Percentiles rank a stretch among this genome's conserved stretches.
phyloP scores from a whole-genome alignment of 2,113 vertebrate genomes.

The Phylloscopus trochiloides region DNA sequence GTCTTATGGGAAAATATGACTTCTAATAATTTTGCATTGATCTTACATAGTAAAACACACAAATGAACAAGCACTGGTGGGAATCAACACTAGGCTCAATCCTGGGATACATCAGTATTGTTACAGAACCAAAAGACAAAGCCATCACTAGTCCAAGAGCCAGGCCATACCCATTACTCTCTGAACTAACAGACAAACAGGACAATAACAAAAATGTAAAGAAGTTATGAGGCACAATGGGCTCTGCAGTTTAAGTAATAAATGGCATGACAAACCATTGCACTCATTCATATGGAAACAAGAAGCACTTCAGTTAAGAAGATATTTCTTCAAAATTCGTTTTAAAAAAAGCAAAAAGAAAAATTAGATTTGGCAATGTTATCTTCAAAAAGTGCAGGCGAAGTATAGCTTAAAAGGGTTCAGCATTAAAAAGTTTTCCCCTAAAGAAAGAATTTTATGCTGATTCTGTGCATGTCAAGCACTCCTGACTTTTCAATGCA shows the following conservation, averaged over 20 bases:
- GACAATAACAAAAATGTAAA: neutral
- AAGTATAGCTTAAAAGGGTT: neutral
- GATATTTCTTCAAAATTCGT: neutral
- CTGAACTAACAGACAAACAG: neutral
- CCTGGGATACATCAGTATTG: neutral
- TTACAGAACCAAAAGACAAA: constrained; percentile 19
- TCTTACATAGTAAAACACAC: neutral
- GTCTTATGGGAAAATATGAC: neutral
- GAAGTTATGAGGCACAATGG: constrained; percentile 25
- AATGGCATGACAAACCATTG: neutral
- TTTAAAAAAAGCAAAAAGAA: neutral
- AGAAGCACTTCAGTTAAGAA: constrained; percentile 21
- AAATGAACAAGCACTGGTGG: neutral
- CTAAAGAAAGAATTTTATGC: neutral
- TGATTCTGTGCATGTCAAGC: neutral
- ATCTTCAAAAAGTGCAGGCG: constrained; percentile 23
- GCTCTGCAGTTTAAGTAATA: neutral
- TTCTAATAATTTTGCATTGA: neutral
- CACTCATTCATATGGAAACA: neutral
- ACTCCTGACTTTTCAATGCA: neutral
- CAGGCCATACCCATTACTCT: neutral
- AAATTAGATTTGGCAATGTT: constrained; percentile 40
- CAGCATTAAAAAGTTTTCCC: neutral
- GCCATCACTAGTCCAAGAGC: neutral
- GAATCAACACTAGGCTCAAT: neutral